These are phyloP conservation scores for Doryteuthis pealeii DNA, from an alignment of 1,140 invertebrate species.

Conservation along the genomic window DNA sequence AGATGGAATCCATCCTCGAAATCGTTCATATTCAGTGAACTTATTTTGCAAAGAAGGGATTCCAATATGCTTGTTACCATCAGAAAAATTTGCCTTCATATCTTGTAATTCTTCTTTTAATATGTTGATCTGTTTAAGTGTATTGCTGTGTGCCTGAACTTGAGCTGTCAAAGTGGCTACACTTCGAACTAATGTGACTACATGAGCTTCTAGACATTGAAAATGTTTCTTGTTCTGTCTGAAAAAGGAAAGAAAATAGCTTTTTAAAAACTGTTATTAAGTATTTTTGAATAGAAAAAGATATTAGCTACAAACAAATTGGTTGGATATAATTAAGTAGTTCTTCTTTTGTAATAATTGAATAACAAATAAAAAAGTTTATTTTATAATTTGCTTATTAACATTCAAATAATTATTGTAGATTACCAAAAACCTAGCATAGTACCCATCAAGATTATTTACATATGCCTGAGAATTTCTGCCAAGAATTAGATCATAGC, in stretches of 20 bases:
- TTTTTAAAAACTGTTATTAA: conserved; percentile 76
- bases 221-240: conserved; percentile 84
- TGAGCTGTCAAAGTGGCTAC: conserved; percentile 92
- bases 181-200: conserved; percentile 85
- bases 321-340: too few relatives aligned
- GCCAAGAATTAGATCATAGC: too few relatives aligned
- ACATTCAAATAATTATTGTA: too few relatives aligned
- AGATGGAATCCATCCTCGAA: conserved; percentile 59
- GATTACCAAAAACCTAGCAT: too few relatives aligned
- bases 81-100: conserved; percentile 62
- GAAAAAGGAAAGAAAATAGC: conserved; percentile 64
- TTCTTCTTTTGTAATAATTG: too few relatives aligned
- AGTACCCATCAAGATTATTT: too few relatives aligned
- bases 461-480: too few relatives aligned
- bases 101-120: conserved; percentile 81
- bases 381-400: too few relatives aligned
- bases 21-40: conserved; percentile 48
- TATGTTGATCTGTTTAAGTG: conserved; percentile 86
- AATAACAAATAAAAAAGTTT: too few relatives aligned
- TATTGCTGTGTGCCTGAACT: conserved; percentile 85
- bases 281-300: conserved; percentile 9
- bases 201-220: conserved; percentile 86
- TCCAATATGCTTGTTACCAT: too few relatives aligned
- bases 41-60: background rate
- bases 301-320: too few relatives aligned